Evolutionary conservation across 2,113 vertebrate genomes (phyloP).

Genomic region (Amphilophus citrinellus): DNA sequence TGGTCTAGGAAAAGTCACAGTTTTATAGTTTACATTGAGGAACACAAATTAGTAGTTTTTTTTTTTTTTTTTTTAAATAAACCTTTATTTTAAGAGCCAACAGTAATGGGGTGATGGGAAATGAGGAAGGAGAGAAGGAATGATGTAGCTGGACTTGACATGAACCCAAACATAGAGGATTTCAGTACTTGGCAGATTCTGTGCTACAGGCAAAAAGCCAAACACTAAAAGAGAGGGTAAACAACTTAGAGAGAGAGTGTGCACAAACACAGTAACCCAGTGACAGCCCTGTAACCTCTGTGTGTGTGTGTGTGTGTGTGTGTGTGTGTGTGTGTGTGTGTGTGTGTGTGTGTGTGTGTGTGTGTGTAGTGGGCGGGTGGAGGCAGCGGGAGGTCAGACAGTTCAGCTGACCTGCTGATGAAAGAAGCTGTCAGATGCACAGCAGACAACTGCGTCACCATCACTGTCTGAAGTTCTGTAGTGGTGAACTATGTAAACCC

Average conservation of each 20-base stretch:
- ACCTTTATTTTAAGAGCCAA: neutral
- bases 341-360: neutral
- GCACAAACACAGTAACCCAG: constrained; percentile 34
- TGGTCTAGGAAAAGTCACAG: neutral
- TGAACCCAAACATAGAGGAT: constrained; percentile 21
- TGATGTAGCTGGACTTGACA: constrained; percentile 9
- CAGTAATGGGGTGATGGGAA: neutral
- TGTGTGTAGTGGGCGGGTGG: constrained; percentile 15
- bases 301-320: too few species aligned
- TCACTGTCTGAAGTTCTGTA: neutral
- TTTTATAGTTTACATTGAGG: neutral
- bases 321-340: neutral
- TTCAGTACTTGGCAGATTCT: constrained; percentile 16
- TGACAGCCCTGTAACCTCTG: constrained; percentile 48
- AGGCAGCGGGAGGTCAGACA: constrained; percentile 55
- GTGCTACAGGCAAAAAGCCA: constrained; percentile 30
- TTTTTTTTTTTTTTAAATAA: neutral
- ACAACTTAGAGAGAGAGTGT: constrained; percentile 24
- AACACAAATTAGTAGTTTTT: neutral
- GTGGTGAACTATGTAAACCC: neutral
- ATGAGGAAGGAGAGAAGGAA: neutral
- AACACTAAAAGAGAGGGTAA: constrained; percentile 30
- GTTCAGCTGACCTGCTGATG: constrained; percentile 61
- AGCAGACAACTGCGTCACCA: constrained; percentile 1
- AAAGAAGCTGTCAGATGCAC: constrained; percentile 24